These are phyloP conservation scores for Dexiosoma caninum DNA, from an alignment of 2,888 invertebrate genomes.

Conservation along the genomic window DNA sequence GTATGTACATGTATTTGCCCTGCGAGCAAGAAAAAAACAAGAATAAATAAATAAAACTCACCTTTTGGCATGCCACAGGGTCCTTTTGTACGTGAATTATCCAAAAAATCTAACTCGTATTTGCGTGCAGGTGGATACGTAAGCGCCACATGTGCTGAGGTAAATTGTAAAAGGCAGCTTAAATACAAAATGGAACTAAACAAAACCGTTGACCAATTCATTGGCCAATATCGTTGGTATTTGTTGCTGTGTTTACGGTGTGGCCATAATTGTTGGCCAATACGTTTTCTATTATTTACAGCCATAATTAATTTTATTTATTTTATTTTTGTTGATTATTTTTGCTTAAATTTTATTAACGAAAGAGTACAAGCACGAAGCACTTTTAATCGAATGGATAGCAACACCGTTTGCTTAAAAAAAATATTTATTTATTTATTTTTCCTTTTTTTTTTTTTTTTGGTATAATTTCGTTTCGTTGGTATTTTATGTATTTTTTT, in stretches of 20 bases:
- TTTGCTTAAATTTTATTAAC: conserved; percentile 7
- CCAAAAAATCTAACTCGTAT: conserved; percentile 94
- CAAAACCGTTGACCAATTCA: conserved; percentile 39
- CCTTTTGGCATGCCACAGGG: conserved; percentile 98
- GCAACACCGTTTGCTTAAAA: conserved; percentile 8
- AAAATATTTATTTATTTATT: too few relatives aligned
- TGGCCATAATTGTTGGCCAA: conserved; percentile 50
- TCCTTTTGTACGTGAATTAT: conserved; percentile 91
- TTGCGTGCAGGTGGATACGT: conserved; percentile 93
- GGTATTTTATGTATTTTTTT: conserved; percentile 16
- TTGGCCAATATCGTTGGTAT: conserved; percentile 38
- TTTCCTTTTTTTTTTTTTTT: too few relatives aligned
- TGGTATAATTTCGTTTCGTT: conserved; percentile 15
- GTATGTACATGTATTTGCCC: not conserved
- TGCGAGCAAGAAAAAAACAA: not conserved
- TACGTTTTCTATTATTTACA: conserved; percentile 37
- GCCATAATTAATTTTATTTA: conserved; percentile 40
- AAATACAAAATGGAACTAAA: conserved; percentile 39
- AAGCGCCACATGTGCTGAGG: conserved; percentile 85
- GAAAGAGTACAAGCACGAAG: not conserved
- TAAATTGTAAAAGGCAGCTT: conserved; percentile 58
- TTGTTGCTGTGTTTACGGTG: conserved; percentile 29
- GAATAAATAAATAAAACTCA: conserved; percentile 77
- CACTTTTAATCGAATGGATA: not conserved
- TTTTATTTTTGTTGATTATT: too few relatives aligned